A percentile compares a stretch with the other conserved stretches of the same genome.
phyloP scores from a whole-genome alignment of 64 coral and sea anemone species.

The Catalaphyllia jardinei region DNA sequence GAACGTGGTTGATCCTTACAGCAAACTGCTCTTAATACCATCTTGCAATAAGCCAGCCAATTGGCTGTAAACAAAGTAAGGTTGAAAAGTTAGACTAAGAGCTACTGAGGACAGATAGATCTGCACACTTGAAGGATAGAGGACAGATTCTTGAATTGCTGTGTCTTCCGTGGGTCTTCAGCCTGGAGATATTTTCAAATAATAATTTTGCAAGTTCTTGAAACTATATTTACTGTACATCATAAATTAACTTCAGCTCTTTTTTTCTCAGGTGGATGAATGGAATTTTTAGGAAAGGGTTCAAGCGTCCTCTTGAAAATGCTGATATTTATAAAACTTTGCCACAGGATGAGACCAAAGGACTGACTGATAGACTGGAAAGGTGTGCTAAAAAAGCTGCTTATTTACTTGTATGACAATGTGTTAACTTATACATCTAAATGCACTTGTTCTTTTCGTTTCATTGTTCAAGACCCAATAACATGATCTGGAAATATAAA shows the following conservation, averaged over 20 bases:
- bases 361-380: constrained; percentile 85
- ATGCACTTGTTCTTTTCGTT: neutral
- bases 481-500: too few species aligned
- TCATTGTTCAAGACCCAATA: neutral
- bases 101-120: too few species aligned
- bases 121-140: too few species aligned
- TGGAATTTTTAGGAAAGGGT: constrained; percentile 78
- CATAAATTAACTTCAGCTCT: neutral
- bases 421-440: neutral
- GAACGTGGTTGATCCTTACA: too few species aligned
- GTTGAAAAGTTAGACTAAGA: too few species aligned
- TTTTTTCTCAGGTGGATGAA: constrained; percentile 80
- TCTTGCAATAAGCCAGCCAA: too few species aligned
- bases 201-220: too few species aligned
- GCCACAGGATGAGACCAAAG: constrained; percentile 71
- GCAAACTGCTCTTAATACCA: too few species aligned
- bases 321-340: constrained; percentile 78
- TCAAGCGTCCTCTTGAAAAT: constrained; percentile 60
- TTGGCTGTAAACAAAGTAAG: too few species aligned
- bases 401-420: neutral
- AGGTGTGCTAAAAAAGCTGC: constrained; percentile 24
- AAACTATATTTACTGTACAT: neutral
- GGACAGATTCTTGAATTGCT: too few species aligned
- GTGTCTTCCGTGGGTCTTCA: too few species aligned
- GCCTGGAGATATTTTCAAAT: too few species aligned